A percentile compares a stretch with the other conserved stretches of the same genome.
phyloP scores from a whole-genome alignment of 2,113 vertebrate genomes.

The Perognathus longimembris region DNA sequence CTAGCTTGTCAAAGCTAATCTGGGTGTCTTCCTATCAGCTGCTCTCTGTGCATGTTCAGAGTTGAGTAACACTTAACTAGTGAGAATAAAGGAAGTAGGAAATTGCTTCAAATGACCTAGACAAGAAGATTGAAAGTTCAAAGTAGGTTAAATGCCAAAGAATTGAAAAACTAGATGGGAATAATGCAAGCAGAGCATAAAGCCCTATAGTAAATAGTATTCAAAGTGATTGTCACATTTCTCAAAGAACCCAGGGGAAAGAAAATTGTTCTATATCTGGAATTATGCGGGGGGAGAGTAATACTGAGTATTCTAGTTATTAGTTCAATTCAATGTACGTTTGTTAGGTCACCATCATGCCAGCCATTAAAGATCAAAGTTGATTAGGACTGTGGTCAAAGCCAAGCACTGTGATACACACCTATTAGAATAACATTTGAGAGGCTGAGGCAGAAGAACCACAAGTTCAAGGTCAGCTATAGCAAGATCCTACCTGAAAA shows the following conservation, averaged over 20 bases:
- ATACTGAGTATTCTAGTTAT: slow-evolving; percentile 11
- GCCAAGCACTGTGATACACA: neutral
- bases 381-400: slow-evolving; percentile 29
- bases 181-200: neutral
- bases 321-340: slow-evolving; percentile 6
- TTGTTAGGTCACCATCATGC: slow-evolving; percentile 34
- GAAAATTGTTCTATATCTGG: slow-evolving; percentile 28
- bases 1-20: slow-evolving; percentile 20
- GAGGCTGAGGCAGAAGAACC: neutral
- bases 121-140: slow-evolving; percentile 40
- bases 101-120: slow-evolving; percentile 40
- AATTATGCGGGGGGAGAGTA: slow-evolving; percentile 12
- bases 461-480: neutral
- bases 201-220: slow-evolving; percentile 28
- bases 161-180: slow-evolving; percentile 41
- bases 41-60: neutral
- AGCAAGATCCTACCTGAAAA: neutral
- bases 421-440: neutral
- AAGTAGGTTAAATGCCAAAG: slow-evolving; percentile 66
- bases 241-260: slow-evolving; percentile 38
- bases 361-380: slow-evolving; percentile 13
- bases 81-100: slow-evolving; percentile 67
- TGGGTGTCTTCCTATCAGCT: neutral
- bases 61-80: slow-evolving; percentile 28
- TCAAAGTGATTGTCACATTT: slow-evolving; percentile 47